phyloP scores from a whole-genome alignment of 2,113 vertebrate species.

The Pelecanus crispus region DNA sequence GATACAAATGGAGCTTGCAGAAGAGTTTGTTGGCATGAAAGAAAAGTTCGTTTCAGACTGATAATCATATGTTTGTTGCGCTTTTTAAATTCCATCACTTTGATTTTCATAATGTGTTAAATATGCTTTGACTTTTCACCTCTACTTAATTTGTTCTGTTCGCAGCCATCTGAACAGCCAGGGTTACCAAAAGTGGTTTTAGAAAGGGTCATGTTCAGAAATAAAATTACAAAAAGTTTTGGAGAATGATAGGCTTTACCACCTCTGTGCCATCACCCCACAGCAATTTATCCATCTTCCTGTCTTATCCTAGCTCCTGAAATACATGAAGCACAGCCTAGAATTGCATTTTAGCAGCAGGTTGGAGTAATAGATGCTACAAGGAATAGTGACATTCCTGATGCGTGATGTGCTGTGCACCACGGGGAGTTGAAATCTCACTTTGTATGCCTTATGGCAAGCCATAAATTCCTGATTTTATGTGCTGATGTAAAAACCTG shows the following conservation, averaged over 20 bases:
- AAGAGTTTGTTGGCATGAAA: background rate
- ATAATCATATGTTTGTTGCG: background rate
- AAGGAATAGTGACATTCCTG: constrained; percentile 32
- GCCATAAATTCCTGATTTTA: constrained; percentile 57
- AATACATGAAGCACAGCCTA: constrained; percentile 27
- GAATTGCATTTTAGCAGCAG: constrained; percentile 60
- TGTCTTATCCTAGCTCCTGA: constrained; percentile 5
- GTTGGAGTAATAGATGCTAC: constrained; percentile 46
- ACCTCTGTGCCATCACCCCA: background rate
- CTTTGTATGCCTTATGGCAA: constrained; percentile 52
- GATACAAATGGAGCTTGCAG: background rate
- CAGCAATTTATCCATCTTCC: background rate
- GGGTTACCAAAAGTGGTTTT: background rate
- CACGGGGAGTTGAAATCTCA: constrained; percentile 40
- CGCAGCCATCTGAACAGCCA: background rate
- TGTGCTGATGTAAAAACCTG: constrained; percentile 51
- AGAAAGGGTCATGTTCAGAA: background rate
- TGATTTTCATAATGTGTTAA: background rate
- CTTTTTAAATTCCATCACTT: background rate
- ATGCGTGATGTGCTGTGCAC: constrained; percentile 29
- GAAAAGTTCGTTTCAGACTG: background rate
- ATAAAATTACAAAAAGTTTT: background rate
- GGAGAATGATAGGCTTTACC: background rate
- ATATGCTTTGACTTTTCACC: background rate
- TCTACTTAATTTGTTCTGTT: background rate